These are phyloP conservation scores for Emydocephalus ijimae DNA, from an alignment of 2,113 vertebrate genomes.

Conservation along the genomic window DNA sequence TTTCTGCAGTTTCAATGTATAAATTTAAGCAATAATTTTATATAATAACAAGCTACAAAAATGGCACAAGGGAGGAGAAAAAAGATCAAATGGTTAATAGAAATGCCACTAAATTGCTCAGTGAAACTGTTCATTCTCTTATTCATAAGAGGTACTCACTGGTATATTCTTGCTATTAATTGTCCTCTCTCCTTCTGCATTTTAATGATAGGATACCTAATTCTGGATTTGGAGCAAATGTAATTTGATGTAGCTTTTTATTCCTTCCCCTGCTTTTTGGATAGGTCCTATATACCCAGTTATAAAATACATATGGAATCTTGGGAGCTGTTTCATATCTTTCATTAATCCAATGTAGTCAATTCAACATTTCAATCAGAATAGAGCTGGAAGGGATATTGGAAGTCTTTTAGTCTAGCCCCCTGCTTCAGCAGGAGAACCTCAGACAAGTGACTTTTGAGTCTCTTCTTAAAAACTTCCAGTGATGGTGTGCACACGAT, in stretches of 20 bases:
- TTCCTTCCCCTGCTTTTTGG: background rate
- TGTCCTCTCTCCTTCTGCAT: background rate
- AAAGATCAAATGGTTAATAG: background rate
- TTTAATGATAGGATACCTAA: background rate
- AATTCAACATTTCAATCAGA: background rate
- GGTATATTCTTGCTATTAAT: background rate
- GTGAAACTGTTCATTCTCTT: background rate
- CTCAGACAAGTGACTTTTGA: background rate
- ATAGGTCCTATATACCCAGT: background rate
- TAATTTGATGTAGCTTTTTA: background rate
- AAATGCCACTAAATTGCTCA: background rate
- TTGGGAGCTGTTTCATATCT: background rate
- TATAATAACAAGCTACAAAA: background rate
- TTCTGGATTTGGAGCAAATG: background rate
- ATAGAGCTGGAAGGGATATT: background rate
- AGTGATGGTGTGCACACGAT: background rate
- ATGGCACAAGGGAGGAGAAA: background rate
- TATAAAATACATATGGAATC: background rate
- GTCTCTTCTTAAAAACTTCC: background rate
- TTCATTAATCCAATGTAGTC: background rate
- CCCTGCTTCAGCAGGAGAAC: background rate
- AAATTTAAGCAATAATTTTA: background rate
- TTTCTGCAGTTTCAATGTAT: background rate
- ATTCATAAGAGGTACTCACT: background rate
- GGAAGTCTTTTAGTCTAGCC: background rate